Percentiles rank a stretch among this genome's conserved stretches.
These are phyloP conservation scores for Drosophila ficusphila DNA, from an alignment of 1,140 invertebrate species.

Conservation along the genomic window DNA sequence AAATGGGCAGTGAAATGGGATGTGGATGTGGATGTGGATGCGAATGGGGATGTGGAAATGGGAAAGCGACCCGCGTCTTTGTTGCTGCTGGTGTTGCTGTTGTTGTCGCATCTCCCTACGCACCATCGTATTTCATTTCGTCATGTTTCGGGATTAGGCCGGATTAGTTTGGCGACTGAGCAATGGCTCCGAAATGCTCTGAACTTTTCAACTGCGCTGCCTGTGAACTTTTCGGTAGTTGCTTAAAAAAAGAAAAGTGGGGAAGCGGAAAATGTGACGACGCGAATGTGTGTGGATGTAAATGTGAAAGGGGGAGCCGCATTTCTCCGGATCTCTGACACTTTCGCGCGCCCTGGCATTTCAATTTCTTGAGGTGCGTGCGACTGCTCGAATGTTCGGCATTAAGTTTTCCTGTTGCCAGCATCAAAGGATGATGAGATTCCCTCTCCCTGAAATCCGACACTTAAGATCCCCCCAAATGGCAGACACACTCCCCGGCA, in stretches of 20 bases:
- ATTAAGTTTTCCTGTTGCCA: constrained; percentile 70
- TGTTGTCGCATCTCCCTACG: constrained; percentile 62
- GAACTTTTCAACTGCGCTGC: constrained; percentile 61
- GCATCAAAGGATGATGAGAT: constrained; percentile 74
- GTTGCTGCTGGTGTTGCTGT: constrained; percentile 1
- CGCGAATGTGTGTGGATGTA: constrained; percentile 58
- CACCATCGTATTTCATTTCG: constrained; percentile 84
- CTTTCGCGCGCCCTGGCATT: constrained; percentile 69
- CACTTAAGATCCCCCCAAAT: constrained; percentile 44
- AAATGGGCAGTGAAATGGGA: constrained; percentile 17
- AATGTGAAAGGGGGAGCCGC: constrained; percentile 25
- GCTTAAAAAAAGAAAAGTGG: constrained; percentile 31
- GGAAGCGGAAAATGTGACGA: constrained; percentile 63
- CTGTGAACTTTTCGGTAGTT: constrained; percentile 67
- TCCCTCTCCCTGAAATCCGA: constrained; percentile 2
- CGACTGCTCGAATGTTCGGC: constrained; percentile 76
- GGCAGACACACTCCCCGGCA: constrained; percentile 52
- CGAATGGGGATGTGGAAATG: neutral
- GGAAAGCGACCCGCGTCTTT: constrained; percentile 20
- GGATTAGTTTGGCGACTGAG: constrained; percentile 81
- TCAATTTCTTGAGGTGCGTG: constrained; percentile 77
- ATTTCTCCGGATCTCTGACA: constrained; percentile 53
- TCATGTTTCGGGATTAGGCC: constrained; percentile 83
- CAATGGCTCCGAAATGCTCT: constrained; percentile 72
- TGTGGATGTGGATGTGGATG: constrained; percentile 1